Conservation (phyloP, 2,888 invertebrate species). For the Sclerodermus sp. region DNA sequence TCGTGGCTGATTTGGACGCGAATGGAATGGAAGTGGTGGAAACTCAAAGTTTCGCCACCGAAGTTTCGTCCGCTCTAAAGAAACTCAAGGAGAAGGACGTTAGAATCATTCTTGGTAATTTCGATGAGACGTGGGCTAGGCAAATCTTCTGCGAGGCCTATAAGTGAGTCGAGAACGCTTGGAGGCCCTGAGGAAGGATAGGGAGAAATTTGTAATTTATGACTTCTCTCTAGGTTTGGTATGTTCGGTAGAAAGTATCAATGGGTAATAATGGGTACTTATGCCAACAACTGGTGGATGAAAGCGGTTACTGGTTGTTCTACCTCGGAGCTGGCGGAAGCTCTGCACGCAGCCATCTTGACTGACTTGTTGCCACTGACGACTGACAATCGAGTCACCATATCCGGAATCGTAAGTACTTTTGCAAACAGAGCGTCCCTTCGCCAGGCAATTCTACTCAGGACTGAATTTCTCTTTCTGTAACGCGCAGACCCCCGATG, state of each 20-base stretch:
- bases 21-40: conserved; percentile 81
- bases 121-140: conserved; percentile 91
- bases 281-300: conserved; percentile 75
- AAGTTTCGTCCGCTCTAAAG: conserved; percentile 76
- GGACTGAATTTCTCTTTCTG: neutral
- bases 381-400: conserved; percentile 82
- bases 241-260: conserved; percentile 93
- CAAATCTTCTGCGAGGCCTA: conserved; percentile 87
- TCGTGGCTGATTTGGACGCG: conserved; percentile 83
- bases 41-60: conserved; percentile 89
- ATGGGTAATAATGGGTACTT: conserved; percentile 92
- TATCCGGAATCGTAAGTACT: conserved; percentile 82
- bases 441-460: neutral
- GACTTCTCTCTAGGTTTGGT: conserved; percentile 58
- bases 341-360: conserved; percentile 85
- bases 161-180: conserved; percentile 59
- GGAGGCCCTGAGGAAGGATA: too few species aligned
- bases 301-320: conserved; percentile 48
- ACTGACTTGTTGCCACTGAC: conserved; percentile 86
- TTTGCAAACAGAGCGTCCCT: neutral
- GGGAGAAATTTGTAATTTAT: too few species aligned
- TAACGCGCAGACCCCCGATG: conserved; percentile 77
- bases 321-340: conserved; percentile 68
- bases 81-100: conserved; percentile 90
- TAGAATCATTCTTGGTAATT: conserved; percentile 93